A percentile compares a stretch with the other conserved stretches of the same genome.
These are phyloP conservation scores for Darevskia mixta DNA, from an alignment of 2,797 vertebrate genomes.

Conservation along the genomic window DNA sequence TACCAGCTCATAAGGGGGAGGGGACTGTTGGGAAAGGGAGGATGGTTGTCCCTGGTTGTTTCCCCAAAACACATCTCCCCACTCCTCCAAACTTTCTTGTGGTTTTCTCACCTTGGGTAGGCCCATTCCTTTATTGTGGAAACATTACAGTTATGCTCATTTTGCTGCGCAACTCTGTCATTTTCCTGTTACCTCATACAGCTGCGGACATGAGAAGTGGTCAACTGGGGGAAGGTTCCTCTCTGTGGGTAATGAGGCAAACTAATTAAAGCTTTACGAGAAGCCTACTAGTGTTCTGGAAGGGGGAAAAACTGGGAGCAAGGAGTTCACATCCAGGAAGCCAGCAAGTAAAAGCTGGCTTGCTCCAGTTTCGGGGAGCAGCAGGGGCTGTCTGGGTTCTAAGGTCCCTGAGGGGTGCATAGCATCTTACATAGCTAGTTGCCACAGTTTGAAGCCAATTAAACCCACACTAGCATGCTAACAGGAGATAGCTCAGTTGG, in stretches of 20 bases:
- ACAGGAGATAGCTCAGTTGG: too few species aligned
- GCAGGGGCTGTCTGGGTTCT: background rate
- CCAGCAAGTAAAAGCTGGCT: background rate
- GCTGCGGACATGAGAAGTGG: background rate
- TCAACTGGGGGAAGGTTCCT: background rate
- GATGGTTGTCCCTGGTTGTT: too few species aligned
- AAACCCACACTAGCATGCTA: constrained; percentile 36
- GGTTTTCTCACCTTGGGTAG: background rate
- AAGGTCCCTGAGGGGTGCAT: background rate
- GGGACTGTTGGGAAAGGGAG: background rate
- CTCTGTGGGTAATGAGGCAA: constrained; percentile 1
- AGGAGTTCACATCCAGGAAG: background rate
- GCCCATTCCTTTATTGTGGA: background rate
- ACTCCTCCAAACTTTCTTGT: background rate
- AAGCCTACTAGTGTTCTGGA: too few species aligned
- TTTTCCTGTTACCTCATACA: background rate
- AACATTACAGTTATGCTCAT: background rate
- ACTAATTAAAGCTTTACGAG: constrained; percentile 1
- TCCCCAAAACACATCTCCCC: background rate
- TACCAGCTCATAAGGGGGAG: background rate
- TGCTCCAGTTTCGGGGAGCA: background rate
- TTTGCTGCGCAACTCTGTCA: background rate
- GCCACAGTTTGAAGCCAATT: constrained; percentile 65
- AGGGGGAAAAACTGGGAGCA: background rate
- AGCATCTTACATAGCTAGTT: constrained; percentile 15